A percentile compares a stretch with the other conserved stretches of the same genome.
These are phyloP conservation scores for Limanda limanda DNA, from an alignment of 2,113 vertebrate species.

Conservation along the genomic window DNA sequence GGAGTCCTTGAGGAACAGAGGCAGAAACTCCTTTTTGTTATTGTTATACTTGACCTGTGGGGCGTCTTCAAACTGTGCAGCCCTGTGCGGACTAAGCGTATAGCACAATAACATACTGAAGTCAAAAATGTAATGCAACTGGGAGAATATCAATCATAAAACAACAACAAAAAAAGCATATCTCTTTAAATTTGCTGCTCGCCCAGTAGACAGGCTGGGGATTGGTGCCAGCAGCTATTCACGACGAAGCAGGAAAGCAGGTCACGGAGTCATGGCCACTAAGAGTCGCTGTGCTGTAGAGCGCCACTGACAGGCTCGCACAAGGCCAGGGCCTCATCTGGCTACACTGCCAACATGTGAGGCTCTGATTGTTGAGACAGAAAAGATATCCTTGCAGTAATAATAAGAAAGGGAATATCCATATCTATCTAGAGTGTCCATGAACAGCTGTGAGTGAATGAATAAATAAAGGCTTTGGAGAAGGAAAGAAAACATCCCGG, in stretches of 20 bases:
- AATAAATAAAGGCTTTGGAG: constrained; percentile 3
- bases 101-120: constrained; percentile 68
- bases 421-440: background rate
- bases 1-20: too few relatives aligned
- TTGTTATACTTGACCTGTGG: constrained; percentile 70
- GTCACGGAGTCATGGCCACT: constrained; percentile 82
- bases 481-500: background rate
- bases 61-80: constrained; percentile 73
- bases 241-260: constrained; percentile 76
- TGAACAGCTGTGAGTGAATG: background rate
- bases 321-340: constrained; percentile 72
- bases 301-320: constrained; percentile 76
- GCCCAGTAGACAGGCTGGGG: constrained; percentile 76
- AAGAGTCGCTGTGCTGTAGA: constrained; percentile 79
- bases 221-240: constrained; percentile 81
- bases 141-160: constrained; percentile 20
- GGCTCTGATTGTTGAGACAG: constrained; percentile 33
- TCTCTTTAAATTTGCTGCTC: constrained; percentile 73
- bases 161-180: constrained; percentile 14
- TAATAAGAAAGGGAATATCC: constrained; percentile 16
- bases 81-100: constrained; percentile 39
- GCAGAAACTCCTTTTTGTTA: constrained; percentile 62
- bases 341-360: constrained; percentile 54
- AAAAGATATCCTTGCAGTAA: constrained; percentile 48
- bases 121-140: constrained; percentile 65